Base-by-base conservation (phyloP, 2,797 vertebrate species). In the Pogoniulus pusillus region DNA sequence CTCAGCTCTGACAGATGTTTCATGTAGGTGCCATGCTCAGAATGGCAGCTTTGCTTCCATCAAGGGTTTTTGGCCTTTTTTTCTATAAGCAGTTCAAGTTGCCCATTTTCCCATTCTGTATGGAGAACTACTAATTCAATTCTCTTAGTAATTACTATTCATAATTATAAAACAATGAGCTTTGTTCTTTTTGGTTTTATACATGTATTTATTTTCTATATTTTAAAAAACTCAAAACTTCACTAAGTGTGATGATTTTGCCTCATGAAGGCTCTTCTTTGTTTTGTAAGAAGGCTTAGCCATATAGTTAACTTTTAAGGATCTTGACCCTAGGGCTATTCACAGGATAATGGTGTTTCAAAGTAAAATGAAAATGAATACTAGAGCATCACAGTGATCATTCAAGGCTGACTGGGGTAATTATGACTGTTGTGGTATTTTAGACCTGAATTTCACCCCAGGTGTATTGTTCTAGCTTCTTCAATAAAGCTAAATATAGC, bases 1-100 rank as follows among this genome's bases (percentile, higher is more conserved):
- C 65, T 79, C 64, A 60, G 49, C 26, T 57, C 19, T 60, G 76
- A 23, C 70, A 92, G 90, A 64, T 94, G 70, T 87, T 93, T 86
- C 43, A 24, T 65, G 70, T 91, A 91, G 72, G 71, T 79, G 55
- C 29, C 37, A 88, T 68, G 20, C 63, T 78, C 51, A 74, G 30
- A 30, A 32, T 23, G 64, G 70, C 65, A 82, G 27, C 43, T 74
- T 84, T 24, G 32, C 88, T 88, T 73, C 34, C 32, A 54, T 2
- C 8, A 45, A 27, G 3, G 6, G 16, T 5, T 88, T 81, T 90
- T 87, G 29, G 72, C 29, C 9, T 3, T 85, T 92, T 92, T 37
- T 65, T 87, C 39, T 57, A 0, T 43, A 43, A 10, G 11, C 34
- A 57, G 15, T 84, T 54, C 3, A 86, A 76, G 7, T 78, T 81